Evolutionary conservation across 2,797 vertebrate species (phyloP).

Genomic region (Oophaga sylvatica): DNA sequence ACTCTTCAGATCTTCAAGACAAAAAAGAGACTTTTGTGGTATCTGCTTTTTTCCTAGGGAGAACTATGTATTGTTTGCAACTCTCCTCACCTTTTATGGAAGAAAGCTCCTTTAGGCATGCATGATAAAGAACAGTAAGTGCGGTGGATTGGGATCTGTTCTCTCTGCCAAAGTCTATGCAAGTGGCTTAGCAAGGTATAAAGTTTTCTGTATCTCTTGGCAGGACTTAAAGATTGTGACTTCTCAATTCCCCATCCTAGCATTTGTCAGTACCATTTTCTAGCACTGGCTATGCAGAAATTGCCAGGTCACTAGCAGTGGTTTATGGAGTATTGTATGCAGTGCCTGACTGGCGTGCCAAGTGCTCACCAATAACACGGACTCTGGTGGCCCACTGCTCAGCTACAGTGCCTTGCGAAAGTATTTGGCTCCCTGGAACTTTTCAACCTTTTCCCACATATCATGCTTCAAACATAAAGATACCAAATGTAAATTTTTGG

Average conservation of each 20-base stretch:
- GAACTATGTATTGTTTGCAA: background rate
- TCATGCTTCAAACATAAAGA: too few species aligned
- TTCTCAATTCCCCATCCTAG: background rate
- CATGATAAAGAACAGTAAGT: background rate
- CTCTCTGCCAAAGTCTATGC: too few species aligned
- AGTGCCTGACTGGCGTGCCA: too few species aligned
- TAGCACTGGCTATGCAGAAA: background rate
- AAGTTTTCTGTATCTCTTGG: background rate
- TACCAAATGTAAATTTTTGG: too few species aligned
- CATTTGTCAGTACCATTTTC: background rate
- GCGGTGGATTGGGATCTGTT: background rate
- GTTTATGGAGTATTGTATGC: background rate
- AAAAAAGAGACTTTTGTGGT: background rate
- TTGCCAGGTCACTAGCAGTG: background rate
- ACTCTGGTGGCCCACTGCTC: too few species aligned
- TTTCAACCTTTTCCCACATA: too few species aligned
- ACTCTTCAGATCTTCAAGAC: conserved; percentile 86
- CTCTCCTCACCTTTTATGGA: background rate
- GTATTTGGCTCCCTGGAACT: too few species aligned
- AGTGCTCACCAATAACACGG: too few species aligned
- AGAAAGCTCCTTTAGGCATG: background rate
- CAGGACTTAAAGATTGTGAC: background rate
- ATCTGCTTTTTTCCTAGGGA: background rate
- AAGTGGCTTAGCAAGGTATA: background rate
- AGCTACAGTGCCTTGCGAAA: too few species aligned